Conservation (phyloP, 37 sponge, comb jelly and placozoan species). For the Aphrocallistes beatrix region DNA sequence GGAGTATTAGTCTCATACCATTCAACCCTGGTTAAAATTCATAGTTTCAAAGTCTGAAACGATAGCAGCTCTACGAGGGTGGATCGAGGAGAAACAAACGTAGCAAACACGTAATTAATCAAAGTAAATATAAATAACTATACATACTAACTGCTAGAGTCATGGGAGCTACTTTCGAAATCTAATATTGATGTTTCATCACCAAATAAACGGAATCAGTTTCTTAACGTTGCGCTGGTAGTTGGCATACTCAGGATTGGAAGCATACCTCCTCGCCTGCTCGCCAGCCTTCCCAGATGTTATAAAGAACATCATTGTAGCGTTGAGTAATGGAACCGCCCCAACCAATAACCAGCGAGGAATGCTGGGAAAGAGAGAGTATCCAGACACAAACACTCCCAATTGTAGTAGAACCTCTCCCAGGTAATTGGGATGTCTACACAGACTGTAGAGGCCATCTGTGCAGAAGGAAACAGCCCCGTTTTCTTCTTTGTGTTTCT, state of each 20-base stretch:
- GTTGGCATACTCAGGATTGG: neutral
- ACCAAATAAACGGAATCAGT: neutral
- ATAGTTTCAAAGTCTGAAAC: too few species aligned
- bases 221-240: neutral
- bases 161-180: too few species aligned
- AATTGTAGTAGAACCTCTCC: neutral
- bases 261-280: neutral
- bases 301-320: neutral
- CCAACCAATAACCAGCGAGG: neutral
- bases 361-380: neutral
- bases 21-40: too few species aligned
- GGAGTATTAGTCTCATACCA: too few species aligned
- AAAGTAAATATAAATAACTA: too few species aligned
- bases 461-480: neutral
- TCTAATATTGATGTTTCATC: too few species aligned
- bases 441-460: neutral
- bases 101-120: too few species aligned
- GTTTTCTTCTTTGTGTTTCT: neutral
- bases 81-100: too few species aligned
- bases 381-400: slow-evolving; percentile 2
- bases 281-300: neutral
- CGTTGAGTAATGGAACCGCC: neutral
- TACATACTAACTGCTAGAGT: too few species aligned
- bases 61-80: too few species aligned
- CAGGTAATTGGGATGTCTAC: neutral